phyloP scores from a whole-genome alignment of 2,797 vertebrate genomes.

The Discoglossus pictus region DNA sequence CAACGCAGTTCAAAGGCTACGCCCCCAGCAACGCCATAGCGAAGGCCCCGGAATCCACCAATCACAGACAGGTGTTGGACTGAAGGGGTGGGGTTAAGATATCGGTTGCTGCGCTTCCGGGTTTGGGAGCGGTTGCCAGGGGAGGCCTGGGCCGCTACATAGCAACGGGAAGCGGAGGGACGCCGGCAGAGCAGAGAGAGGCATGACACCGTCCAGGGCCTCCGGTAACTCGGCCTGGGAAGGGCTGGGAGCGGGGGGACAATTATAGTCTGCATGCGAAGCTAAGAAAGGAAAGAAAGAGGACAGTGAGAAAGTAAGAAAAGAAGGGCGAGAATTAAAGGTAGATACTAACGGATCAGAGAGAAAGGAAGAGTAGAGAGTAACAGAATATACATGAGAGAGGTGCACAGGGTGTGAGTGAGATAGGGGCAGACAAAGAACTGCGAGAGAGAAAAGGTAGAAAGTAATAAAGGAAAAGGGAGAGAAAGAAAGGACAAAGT shows the following conservation, averaged over 20 bases:
- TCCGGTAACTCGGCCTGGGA: constrained; percentile 17
- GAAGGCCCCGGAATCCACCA: constrained; percentile 1
- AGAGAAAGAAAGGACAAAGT: too few species aligned
- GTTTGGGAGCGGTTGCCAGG: constrained; percentile 45
- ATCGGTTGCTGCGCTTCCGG: constrained; percentile 45
- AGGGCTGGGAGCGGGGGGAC: not conserved
- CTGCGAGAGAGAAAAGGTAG: too few species aligned
- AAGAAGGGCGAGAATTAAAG: not conserved
- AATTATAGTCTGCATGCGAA: too few species aligned
- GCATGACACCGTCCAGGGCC: constrained; percentile 1
- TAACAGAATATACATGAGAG: too few species aligned
- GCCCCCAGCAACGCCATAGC: constrained; percentile 13
- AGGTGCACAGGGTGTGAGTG: too few species aligned
- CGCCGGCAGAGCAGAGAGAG: constrained; percentile 18
- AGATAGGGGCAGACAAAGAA: too few species aligned
- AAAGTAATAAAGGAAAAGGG: too few species aligned
- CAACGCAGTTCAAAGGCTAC: constrained; percentile 1
- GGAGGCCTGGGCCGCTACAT: constrained; percentile 46
- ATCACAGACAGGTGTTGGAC: not conserved
- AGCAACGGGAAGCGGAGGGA: constrained; percentile 42
- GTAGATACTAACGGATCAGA: not conserved
- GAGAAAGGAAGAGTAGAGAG: not conserved
- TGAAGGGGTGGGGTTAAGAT: constrained; percentile 13
- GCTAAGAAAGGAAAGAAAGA: not conserved
- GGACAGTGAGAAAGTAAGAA: not conserved